Conservation (phyloP, 2,797 vertebrate genomes). For the Microctenopoma stevenorrisi region DNA sequence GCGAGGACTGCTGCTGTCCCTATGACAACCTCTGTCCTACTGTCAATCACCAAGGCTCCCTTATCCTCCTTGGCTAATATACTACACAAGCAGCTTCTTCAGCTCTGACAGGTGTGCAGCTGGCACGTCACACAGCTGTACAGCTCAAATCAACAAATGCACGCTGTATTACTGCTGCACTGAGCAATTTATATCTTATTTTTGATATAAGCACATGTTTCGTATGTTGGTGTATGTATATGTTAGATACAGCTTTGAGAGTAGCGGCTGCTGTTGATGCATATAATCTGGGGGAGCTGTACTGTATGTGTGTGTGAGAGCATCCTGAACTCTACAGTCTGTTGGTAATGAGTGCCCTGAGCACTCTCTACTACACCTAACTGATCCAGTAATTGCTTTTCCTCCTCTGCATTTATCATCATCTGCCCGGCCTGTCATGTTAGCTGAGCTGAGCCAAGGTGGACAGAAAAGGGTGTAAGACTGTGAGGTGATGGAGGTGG, state of each 20-base stretch:
- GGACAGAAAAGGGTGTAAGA: constrained; percentile 60
- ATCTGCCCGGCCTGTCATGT: constrained; percentile 81
- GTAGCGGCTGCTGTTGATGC: constrained; percentile 38
- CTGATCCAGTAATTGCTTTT: constrained; percentile 86
- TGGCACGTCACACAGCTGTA: constrained; percentile 53
- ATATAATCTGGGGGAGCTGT: constrained; percentile 27
- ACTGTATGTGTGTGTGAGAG: constrained; percentile 9
- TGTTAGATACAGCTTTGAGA: constrained; percentile 19
- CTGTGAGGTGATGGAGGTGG: constrained; percentile 41
- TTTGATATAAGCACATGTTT: constrained; percentile 10
- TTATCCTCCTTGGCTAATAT: constrained; percentile 54
- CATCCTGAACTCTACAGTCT: constrained; percentile 72
- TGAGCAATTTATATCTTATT: constrained; percentile 39
- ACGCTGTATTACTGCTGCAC: constrained; percentile 13
- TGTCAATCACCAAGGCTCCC: constrained; percentile 64
- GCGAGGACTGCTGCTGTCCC: constrained; percentile 69
- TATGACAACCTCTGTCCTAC: constrained; percentile 73
- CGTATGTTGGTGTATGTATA: constrained; percentile 4
- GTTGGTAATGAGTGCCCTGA: constrained; percentile 79
- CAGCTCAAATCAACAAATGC: constrained; percentile 48
- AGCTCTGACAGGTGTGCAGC: constrained; percentile 69
- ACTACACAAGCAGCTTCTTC: constrained; percentile 43
- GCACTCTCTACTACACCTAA: constrained; percentile 80
- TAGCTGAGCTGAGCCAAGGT: constrained; percentile 64
- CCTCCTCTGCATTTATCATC: constrained; percentile 85